These are phyloP conservation scores for Chaetorhynchus papuensis DNA, from an alignment of 2,113 vertebrate genomes.

Conservation along the genomic window DNA sequence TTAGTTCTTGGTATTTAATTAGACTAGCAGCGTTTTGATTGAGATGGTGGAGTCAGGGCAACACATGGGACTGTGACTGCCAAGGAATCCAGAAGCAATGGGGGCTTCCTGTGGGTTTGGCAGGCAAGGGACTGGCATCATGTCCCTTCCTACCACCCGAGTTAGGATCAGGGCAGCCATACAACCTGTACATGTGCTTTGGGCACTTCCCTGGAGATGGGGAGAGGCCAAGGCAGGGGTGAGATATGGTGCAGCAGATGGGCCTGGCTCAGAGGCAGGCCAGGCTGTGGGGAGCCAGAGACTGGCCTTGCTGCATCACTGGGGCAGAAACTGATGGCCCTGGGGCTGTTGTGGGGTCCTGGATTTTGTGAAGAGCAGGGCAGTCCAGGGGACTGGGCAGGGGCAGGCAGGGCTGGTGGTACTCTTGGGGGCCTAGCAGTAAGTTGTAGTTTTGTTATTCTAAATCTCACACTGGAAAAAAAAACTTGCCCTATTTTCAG, in stretches of 20 bases:
- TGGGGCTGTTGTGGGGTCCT: fast-evolving
- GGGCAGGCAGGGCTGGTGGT: not conserved
- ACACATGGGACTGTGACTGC: not conserved
- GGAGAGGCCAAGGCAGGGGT: not conserved
- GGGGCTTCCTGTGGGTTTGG: fast-evolving
- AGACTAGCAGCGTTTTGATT: not conserved
- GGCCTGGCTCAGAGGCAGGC: not conserved
- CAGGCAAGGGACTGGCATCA: not conserved
- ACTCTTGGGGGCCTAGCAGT: fast-evolving
- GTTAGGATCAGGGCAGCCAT: not conserved
- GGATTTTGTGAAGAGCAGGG: not conserved
- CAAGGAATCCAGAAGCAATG: not conserved
- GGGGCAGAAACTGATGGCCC: not conserved
- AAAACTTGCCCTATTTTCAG: not conserved
- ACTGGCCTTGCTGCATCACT: not conserved
- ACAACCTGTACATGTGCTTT: not conserved
- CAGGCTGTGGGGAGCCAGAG: not conserved
- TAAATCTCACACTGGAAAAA: not conserved
- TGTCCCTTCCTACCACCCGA: not conserved
- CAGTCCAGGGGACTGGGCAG: not conserved
- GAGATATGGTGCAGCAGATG: fast-evolving
- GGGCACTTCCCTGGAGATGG: not conserved
- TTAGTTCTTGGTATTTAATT: not conserved
- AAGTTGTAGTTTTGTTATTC: not conserved
- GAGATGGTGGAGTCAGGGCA: not conserved